Base-by-base conservation (phyloP, 2,888 invertebrate genomes). In the Entomobrya proxima region DNA sequence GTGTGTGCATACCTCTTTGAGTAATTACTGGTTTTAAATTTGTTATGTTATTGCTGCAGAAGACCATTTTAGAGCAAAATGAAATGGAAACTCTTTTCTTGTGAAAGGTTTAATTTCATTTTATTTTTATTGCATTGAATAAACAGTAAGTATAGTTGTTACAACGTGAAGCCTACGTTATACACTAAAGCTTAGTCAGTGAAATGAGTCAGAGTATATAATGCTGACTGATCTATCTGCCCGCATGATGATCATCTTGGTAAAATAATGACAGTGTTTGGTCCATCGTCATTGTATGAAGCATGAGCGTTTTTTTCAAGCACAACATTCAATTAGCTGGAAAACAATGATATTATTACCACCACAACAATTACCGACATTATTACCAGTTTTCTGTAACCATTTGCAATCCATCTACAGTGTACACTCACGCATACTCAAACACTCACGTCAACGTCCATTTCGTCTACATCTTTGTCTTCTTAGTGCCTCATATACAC, bases 331-430 rank as follows among this genome's bases (percentile, higher is more conserved):
- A 84, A 84, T 84, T 84, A 84, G 77, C 61, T 72, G 35, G 35
- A 78, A 84, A 78, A 84, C 84, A 84, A 84, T 78, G 84, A 84
- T 84, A 78, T 78, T 83, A 69, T 69, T 82, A 76, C 50, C 40
- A 75, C 75, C 52, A 58, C 81, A 81, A 58, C 74, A 72, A 81
- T 81, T 80, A 72, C 80, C 18, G 24, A 13, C 50, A 69, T 72
- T 72, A 67, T 67, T 67, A 67, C 67, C 40, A 67, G 67, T 67
- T 67, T 67, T 40, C 13, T 67, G 58, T 58, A 58, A 58, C 58
- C 58, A 24, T 55, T 67, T 67, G 6, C 64, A 64, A 13, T 9
- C 30, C 27, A 27, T 18, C n/a, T n/a, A n/a, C n/a, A n/a, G n/a
- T n/a, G n/a, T n/a, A n/a, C n/a, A n/a, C n/a, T n/a, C n/a, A n/a